Evolutionary conservation across 2,888 invertebrate species (phyloP), one percentile per base, ranked within the genome.

Genomic region (Lysandra coridon): DNA sequence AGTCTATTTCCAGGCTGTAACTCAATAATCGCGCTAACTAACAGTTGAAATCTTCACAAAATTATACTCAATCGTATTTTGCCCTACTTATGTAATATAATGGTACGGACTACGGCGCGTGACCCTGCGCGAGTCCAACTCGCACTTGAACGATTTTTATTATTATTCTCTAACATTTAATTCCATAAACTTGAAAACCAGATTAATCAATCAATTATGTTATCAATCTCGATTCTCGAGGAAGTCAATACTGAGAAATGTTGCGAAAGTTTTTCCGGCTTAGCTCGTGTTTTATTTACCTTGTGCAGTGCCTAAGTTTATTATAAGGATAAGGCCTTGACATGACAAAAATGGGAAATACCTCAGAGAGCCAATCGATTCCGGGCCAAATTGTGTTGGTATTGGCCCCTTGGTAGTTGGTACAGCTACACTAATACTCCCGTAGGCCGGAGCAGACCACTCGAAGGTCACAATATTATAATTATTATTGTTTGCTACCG

Each of bases 181-280:
- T 23, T 23, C 7, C 30, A 10, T 30, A 30, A 64, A 64, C 64
- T 64, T 64, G 10, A 64, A 64, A 64, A 30, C 64, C 64, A 64
- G 64, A 62, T 62, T 64, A 64, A 64, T 64, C 62, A 12, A 64
- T 30, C 10, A 30, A 64, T 64, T 64, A 62, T 62, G 62, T 23
- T 62, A 64, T 64, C 3, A 64, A 30, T 30, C 64, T 64, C 4
- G 64, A 64, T 23, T 30, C 64, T 64, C 64, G 64, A 64, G 64
- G 64, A 64, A 64, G 30, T 64, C 30, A 30, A 64, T 62, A 62
- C 62, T 30, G 64, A 64, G 64, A 30, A 64, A 64, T 64, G 64
- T 64, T 12, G 30, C 30, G 64, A 64, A 30, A 30, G 30, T 30
- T 64, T 64, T 30, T 64, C 64, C 30, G 64, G 64, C 12, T 64